phyloP scores from a whole-genome alignment of 1,140 invertebrate species.

The Colletes gigas region DNA sequence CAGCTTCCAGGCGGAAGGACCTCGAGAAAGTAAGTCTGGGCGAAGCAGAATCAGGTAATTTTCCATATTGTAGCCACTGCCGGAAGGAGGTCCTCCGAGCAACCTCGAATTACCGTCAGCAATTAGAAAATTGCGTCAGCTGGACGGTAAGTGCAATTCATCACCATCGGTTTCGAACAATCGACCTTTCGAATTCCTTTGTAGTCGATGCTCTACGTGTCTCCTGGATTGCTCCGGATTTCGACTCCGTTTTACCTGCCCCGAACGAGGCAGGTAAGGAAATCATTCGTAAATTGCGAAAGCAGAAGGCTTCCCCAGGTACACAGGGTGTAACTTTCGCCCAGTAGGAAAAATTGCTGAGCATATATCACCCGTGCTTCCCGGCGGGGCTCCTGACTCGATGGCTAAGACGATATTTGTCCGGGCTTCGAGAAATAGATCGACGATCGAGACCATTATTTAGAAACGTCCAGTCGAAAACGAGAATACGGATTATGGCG shows the following conservation, averaged over 20 bases:
- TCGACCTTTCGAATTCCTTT: conserved; percentile 29
- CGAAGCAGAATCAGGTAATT: conserved; percentile 47
- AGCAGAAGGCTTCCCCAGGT: conserved; percentile 23
- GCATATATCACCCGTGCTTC: conserved; percentile 64
- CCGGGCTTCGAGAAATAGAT: conserved; percentile 55
- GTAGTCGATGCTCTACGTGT: conserved; percentile 26
- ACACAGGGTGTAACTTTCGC: conserved; percentile 63
- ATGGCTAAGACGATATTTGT: conserved; percentile 33
- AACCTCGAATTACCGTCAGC: conserved; percentile 61
- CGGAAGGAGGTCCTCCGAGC: conserved; percentile 28
- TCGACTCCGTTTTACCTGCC: conserved; percentile 31
- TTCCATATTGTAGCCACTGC: conserved; percentile 33
- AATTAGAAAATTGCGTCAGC: conserved; percentile 68
- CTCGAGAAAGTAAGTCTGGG: conserved; percentile 35
- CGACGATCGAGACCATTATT: conserved; percentile 49
- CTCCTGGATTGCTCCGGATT: conserved; percentile 50
- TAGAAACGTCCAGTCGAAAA: conserved; percentile 32
- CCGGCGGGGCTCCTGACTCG: conserved; percentile 45
- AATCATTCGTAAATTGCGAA: conserved; percentile 36
- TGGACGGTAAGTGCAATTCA: conserved; percentile 37
- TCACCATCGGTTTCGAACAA: conserved; percentile 41
- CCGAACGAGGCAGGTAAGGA: background rate
- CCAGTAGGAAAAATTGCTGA: conserved; percentile 67
- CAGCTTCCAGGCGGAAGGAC: background rate
- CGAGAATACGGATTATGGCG: conserved; percentile 19